These are phyloP conservation scores for Champsocephalus esox DNA, from an alignment of 2,797 vertebrate genomes.

Conservation along the genomic window DNA sequence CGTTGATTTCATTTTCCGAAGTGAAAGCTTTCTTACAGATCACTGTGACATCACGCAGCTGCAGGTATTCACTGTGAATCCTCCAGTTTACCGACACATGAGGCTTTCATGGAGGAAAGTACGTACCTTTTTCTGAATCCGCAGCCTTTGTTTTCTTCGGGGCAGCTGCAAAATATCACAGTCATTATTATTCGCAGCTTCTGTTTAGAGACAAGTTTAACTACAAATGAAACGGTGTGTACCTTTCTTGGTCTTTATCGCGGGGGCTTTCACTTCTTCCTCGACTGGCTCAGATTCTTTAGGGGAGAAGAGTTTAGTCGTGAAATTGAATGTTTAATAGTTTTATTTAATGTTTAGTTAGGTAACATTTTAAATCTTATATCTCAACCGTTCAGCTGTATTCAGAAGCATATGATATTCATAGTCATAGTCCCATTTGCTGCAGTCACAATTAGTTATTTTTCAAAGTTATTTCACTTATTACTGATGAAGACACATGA, in stretches of 20 bases:
- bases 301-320: constrained; percentile 9
- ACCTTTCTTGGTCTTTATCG: constrained; percentile 63
- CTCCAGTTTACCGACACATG: constrained; percentile 23
- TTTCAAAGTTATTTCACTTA: too few species aligned
- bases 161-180: constrained; percentile 54
- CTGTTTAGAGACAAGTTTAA: background rate
- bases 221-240: background rate
- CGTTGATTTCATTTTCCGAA: constrained; percentile 37
- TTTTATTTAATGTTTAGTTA: too few species aligned
- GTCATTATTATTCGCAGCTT: background rate
- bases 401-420: too few species aligned
- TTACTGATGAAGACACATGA: too few species aligned
- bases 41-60: constrained; percentile 29
- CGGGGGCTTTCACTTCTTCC: constrained; percentile 43
- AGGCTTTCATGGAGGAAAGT: background rate
- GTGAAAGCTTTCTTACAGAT: constrained; percentile 35
- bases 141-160: constrained; percentile 58
- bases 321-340: background rate
- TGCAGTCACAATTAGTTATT: too few species aligned
- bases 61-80: constrained; percentile 4
- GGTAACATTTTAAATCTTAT: too few species aligned
- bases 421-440: too few species aligned
- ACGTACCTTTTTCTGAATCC: constrained; percentile 60
- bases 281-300: constrained; percentile 57
- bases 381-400: too few species aligned